Evolutionary conservation across 2,113 vertebrate genomes (phyloP).

Genomic region (Eulemur macaco): DNA sequence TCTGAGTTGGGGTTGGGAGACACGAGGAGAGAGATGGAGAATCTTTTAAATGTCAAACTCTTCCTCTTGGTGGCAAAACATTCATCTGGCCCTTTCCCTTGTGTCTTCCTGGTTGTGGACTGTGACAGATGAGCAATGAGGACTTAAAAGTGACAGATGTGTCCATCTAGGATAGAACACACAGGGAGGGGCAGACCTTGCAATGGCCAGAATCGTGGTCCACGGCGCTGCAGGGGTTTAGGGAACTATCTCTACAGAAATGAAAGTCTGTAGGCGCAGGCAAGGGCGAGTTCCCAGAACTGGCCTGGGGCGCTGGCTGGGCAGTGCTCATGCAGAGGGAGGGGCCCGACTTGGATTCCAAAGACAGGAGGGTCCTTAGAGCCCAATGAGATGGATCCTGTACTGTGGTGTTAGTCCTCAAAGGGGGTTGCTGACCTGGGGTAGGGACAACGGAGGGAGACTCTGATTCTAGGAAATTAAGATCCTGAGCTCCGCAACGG

Average conservation of each 20-base stretch:
- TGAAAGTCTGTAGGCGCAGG: not conserved
- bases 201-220: not conserved
- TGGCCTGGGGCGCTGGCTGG: not conserved
- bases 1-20: not conserved
- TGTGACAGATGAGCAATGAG: conserved; percentile 40
- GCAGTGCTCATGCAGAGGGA: not conserved
- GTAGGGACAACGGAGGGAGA: not conserved
- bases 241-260: not conserved
- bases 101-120: not conserved
- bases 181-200: not conserved
- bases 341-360: not conserved
- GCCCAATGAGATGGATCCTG: not conserved
- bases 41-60: not conserved
- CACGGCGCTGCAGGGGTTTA: not conserved
- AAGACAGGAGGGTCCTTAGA: not conserved
- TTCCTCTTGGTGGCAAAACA: not conserved
- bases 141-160: conserved; percentile 66
- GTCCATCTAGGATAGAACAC: not conserved
- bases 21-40: not conserved
- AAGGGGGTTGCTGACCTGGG: not conserved
- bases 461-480: not conserved
- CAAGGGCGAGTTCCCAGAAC: not conserved
- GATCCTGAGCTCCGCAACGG: not conserved
- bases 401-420: not conserved
- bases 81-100: not conserved